Evolutionary conservation across 2,888 invertebrate species (phyloP), one percentile per base, ranked within the genome.

Genomic region (Troides helena): DNA sequence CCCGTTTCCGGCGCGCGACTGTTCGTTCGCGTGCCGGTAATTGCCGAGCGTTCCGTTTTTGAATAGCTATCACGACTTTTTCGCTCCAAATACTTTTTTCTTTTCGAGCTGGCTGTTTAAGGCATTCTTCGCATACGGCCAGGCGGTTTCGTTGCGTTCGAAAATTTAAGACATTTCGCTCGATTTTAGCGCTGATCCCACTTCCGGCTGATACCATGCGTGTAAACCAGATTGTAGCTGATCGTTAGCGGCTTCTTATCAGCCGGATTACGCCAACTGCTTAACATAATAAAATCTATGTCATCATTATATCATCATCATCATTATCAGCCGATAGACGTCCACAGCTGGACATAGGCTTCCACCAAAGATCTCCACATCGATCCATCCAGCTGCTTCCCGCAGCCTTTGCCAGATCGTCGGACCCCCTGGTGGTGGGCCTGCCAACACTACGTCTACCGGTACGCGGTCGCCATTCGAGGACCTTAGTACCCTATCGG

Each of bases 21-120:
- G 85, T 77, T 81, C 84, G 87, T 87, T 92, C 92, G 92, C 91
- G 92, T 92, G 92, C 92, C 92, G 85, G 90, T 92, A 92, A 92
- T 92, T 88, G 90, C 85, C 80, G 80, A 80, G 81, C 83, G 88
- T 91, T 89, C 90, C 88, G 90, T 92, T 92, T 92, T 90, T 87
- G 88, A 90, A 89, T 86, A 89, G 88, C 89, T 89, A 92, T 92
- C 91, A 92, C 92, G 92, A 92, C 89, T 92, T 87, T 90, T 92
- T 92, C 90, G 90, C 88, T 90, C 90, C 86, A 87, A 85, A 88
- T 87, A 85, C 80, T 84, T 85, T 84, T 87, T 88, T 85, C 84
- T 85, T 81, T 78, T 81, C 72, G 60, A 62, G 60, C 65, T 71
- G 75, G 76, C 78, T 78, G 81, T 85, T 85, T 80, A 83, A 85